These are phyloP conservation scores for Episyrphus balteatus DNA, from an alignment of 1,140 invertebrate species.

Conservation along the genomic window DNA sequence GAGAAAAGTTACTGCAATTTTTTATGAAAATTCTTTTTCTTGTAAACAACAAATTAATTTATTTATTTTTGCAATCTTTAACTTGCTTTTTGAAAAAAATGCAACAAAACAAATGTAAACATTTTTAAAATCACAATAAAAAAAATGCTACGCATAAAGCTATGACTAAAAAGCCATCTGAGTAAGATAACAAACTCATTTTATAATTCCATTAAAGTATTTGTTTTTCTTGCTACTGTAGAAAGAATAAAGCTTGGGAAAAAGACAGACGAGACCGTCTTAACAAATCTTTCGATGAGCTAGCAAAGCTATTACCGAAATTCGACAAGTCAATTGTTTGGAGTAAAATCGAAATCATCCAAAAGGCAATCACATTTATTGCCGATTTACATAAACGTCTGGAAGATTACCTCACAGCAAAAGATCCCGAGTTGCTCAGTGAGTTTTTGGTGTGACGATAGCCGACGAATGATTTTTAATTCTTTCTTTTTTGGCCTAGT, in stretches of 20 bases:
- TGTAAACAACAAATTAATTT: too few species aligned
- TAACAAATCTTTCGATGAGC: slow-evolving; percentile 37
- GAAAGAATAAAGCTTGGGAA: slow-evolving; percentile 40
- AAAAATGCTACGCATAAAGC: background rate
- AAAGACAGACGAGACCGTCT: slow-evolving; percentile 39
- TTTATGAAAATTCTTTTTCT: too few species aligned
- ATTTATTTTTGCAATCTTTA: too few species aligned
- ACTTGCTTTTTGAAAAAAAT: too few species aligned
- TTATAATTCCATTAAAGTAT: background rate
- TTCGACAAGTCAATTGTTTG: slow-evolving; percentile 37
- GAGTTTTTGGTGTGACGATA: slow-evolving; percentile 1
- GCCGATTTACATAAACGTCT: slow-evolving; percentile 37
- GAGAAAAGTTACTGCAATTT: too few species aligned
- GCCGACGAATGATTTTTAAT: background rate
- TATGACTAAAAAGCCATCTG: slow-evolving; percentile 1
- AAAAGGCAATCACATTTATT: slow-evolving; percentile 36
- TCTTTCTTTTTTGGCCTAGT: background rate
- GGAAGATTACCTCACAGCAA: slow-evolving; percentile 18
- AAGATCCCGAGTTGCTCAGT: slow-evolving; percentile 7
- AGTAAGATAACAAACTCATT: background rate
- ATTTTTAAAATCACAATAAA: too few species aligned
- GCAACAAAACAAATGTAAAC: too few species aligned
- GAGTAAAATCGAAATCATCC: slow-evolving; percentile 40
- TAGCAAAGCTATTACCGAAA: slow-evolving; percentile 39
- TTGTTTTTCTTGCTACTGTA: background rate